Evolutionary conservation across 2,797 vertebrate genomes (phyloP).

Genomic region (Enteromius treurensis): DNA sequence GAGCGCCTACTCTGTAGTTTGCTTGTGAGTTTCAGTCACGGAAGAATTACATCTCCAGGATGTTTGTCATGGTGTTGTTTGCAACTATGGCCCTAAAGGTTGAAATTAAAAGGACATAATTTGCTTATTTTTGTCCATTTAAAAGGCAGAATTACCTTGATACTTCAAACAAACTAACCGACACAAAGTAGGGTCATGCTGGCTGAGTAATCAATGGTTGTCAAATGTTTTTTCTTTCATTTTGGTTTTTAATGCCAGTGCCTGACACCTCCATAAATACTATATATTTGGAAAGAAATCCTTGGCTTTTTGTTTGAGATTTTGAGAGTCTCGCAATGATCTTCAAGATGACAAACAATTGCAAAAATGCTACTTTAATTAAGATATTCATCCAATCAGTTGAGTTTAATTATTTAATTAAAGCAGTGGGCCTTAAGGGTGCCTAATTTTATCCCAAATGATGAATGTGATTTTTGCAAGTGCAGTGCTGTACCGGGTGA

Average conservation of each 20-base stretch:
- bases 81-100: slow-evolving; percentile 46
- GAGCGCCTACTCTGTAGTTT: slow-evolving; percentile 31
- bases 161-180: slow-evolving; percentile 22
- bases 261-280: neutral
- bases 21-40: slow-evolving; percentile 34
- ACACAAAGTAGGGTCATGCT: slow-evolving; percentile 6
- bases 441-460: neutral
- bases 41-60: slow-evolving; percentile 32
- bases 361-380: neutral
- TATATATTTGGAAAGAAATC: neutral
- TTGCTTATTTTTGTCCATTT: slow-evolving; percentile 33
- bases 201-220: neutral
- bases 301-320: neutral
- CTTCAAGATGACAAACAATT: neutral
- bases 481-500: neutral
- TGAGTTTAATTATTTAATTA: neutral
- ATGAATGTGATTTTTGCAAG: neutral
- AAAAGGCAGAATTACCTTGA: slow-evolving; percentile 16
- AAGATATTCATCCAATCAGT: too few species aligned
- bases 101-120: slow-evolving; percentile 27
- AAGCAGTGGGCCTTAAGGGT: neutral
- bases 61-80: slow-evolving; percentile 54
- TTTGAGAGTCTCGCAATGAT: neutral
- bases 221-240: neutral
- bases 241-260: slow-evolving; percentile 1